Evolutionary conservation across 2,888 invertebrate species (phyloP), one percentile per base, ranked within the genome.

Genomic region (Folsomia manolachei): DNA sequence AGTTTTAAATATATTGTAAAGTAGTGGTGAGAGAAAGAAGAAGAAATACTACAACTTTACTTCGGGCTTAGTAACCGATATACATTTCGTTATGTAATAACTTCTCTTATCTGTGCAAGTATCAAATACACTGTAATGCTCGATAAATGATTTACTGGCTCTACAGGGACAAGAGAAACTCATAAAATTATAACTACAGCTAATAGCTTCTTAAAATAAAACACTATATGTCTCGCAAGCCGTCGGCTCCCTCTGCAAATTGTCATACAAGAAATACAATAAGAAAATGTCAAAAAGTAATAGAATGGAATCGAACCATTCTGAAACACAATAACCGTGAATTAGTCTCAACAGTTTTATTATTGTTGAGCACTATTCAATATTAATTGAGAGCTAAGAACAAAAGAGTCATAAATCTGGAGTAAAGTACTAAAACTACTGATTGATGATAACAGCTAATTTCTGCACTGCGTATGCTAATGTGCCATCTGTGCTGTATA

Each of bases 391-490:
- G 18, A 51, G n/a, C n/a, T n/a, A 51, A 51, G 56, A 56, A 56
- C 56, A 56, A 56, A 56, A 21, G 56, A 56, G 21, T 21, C 56
- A 56, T 56, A 56, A 56, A 21, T 56, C 56, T 7, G 56, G 21
- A 21, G 56, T n/a, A 51, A 9, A 51, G 51, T 18, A 51, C 9
- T n/a, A n/a, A n/a, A n/a, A n/a, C n/a, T n/a, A 56, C 19, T 56
- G 56, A 18, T n/a, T 56, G 56, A 56, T 56, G 56, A 56, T 56
- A 56, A 56, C 56, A 56, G 21, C n/a, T n/a, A 56, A 56, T 7
- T 56, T 56, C 11, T 51, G n/a, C n/a, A n/a, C n/a, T n/a, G n/a
- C n/a, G n/a, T n/a, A n/a, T n/a, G 39, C 14, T 39, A 39, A 39
- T 39, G 39, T 39, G 14, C 14, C 39, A 39, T 39, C 39, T 39